Conservation (phyloP, 2,888 invertebrate species). For the Candidula unifasciata region DNA sequence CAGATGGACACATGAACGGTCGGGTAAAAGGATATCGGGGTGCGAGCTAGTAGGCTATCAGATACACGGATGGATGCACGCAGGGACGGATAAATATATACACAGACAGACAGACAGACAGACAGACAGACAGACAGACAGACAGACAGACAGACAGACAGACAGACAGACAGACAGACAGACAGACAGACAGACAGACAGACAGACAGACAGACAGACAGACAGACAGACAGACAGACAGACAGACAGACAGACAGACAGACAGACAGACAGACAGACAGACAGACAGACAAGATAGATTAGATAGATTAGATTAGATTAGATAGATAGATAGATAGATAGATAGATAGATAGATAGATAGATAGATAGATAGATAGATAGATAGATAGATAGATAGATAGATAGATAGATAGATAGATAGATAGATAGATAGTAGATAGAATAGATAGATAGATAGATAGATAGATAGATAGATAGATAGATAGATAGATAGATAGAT, state of each 20-base stretch:
- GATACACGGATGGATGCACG: neutral
- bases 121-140: neutral
- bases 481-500: too few relatives aligned
- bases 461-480: too few relatives aligned
- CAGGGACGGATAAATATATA: neutral
- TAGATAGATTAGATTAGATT: too few relatives aligned
- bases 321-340: conserved; percentile 42
- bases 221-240: conserved; percentile 13
- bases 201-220: conserved; percentile 32
- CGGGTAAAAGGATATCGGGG: neutral
- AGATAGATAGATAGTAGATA: too few relatives aligned
- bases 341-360: conserved; percentile 35
- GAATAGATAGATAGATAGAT: too few relatives aligned
- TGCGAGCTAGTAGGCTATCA: too few relatives aligned
- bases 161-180: conserved; percentile 10
- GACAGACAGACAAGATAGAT: conserved; percentile 38
- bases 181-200: conserved; percentile 18
- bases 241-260: conserved; percentile 22
- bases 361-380: conserved; percentile 29
- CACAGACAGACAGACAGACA: neutral
- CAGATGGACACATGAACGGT: neutral
- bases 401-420: too few relatives aligned
- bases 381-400: conserved; percentile 39
- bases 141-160: neutral
- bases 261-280: conserved; percentile 32